A percentile compares a stretch with the other conserved stretches of the same genome.
Conservation (phyloP, 2,797 vertebrate genomes). For the Yasuhikotakia modesta region DNA sequence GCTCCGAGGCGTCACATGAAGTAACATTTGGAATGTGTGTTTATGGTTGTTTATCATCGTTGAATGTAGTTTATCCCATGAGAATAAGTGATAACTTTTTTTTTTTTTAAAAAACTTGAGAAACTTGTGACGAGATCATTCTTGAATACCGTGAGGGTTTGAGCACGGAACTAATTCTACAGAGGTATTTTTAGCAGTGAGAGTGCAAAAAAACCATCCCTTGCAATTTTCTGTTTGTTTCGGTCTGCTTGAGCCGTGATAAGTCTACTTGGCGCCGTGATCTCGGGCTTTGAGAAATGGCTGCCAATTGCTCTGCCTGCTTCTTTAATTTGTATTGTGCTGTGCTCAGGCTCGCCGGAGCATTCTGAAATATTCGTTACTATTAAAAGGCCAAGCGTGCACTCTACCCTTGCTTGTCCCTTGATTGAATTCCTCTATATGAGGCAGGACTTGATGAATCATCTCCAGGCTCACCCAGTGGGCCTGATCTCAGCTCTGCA, state of each 20-base stretch:
- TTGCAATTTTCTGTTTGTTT: conserved; percentile 23
- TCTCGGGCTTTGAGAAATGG: conserved; percentile 31
- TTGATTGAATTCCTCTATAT: conserved; percentile 37
- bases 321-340: conserved; percentile 39
- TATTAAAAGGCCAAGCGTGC: conserved; percentile 32
- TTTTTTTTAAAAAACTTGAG: neutral
- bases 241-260: conserved; percentile 25
- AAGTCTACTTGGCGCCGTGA: conserved; percentile 8
- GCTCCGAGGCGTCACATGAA: too few relatives aligned
- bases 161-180: neutral
- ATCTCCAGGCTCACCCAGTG: conserved; percentile 33
- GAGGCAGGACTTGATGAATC: conserved; percentile 46
- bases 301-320: conserved; percentile 21
- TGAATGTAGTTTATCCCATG: neutral
- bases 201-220: neutral
- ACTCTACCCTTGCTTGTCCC: conserved; percentile 31
- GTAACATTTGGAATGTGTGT: too few relatives aligned
- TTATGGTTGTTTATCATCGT: neutral
- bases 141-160: neutral
- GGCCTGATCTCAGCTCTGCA: conserved; percentile 40
- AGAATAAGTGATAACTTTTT: neutral
- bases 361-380: conserved; percentile 48
- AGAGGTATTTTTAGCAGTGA: neutral
- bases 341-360: conserved; percentile 1
- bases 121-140: neutral